These are phyloP conservation scores for Panurus biarmicus DNA, from an alignment of 2,113 vertebrate genomes.

Conservation along the genomic window DNA sequence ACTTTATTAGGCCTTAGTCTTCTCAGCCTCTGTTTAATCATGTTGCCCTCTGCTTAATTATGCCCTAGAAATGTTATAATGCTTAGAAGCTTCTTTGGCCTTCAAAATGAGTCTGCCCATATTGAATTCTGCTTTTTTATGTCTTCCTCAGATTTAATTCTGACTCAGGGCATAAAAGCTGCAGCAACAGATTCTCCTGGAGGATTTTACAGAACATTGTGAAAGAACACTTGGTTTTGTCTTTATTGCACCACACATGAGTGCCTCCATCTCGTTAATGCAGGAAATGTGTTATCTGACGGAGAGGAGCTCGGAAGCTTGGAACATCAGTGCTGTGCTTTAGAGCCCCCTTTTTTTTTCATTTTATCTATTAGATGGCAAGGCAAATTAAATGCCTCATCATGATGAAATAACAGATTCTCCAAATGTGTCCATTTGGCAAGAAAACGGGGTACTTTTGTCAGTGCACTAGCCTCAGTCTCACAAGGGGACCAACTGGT, in stretches of 20 bases:
- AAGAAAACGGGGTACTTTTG: neutral
- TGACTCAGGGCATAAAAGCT: neutral
- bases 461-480: neutral
- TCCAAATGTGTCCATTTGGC: conserved; percentile 31
- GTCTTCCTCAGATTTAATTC: neutral
- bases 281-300: conserved; percentile 35
- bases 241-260: conserved; percentile 53
- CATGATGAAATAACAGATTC: conserved; percentile 6
- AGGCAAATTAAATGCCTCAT: conserved; percentile 36
- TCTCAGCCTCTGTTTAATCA: neutral
- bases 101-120: neutral
- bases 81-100: neutral
- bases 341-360: neutral
- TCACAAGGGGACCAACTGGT: neutral
- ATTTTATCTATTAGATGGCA: conserved; percentile 27
- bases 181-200: neutral
- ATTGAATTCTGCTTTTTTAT: neutral
- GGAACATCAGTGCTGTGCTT: neutral
- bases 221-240: conserved; percentile 28
- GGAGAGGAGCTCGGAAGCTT: neutral
- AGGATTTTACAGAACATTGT: neutral
- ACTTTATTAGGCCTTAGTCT: neutral
- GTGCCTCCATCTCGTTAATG: conserved; percentile 45
- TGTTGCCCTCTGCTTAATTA: neutral
- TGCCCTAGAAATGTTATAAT: neutral